phyloP scores from a whole-genome alignment of 2,888 invertebrate genomes.

The Lithophane ornitopus region DNA sequence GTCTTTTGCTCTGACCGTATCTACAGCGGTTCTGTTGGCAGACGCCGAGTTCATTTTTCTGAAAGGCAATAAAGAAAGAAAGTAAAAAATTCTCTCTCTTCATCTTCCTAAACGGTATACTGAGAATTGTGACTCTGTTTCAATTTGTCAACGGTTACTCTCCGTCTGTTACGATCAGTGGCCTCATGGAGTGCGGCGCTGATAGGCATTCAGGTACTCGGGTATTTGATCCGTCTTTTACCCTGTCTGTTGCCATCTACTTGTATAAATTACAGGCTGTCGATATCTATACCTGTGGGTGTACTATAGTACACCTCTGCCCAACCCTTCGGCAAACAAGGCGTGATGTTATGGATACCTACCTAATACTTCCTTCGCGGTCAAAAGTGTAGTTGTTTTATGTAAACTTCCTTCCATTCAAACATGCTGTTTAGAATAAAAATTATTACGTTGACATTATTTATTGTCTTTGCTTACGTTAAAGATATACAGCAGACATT shows the following conservation, averaged over 20 bases:
- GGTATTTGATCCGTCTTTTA: not conserved
- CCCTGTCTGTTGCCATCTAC: not conserved
- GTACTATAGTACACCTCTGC: too few species aligned
- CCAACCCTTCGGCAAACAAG: too few species aligned
- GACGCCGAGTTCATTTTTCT: not conserved
- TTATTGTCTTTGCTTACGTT: not conserved
- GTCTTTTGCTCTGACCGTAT: not conserved
- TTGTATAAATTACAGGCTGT: not conserved
- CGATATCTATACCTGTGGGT: too few species aligned
- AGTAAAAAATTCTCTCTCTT: not conserved
- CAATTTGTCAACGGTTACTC: not conserved
- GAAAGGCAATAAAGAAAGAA: not conserved
- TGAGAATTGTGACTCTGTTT: not conserved
- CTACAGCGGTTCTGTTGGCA: not conserved
- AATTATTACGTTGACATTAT: conserved; percentile 8
- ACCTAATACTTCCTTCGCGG: not conserved
- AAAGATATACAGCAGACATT: not conserved
- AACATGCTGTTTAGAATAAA: conserved; percentile 1
- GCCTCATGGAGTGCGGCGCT: too few species aligned
- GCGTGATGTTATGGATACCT: too few species aligned
- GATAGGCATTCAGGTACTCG: not conserved
- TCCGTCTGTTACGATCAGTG: not conserved
- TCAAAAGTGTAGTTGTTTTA: conserved; percentile 9
- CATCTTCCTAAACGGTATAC: too few species aligned
- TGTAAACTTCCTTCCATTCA: conserved; percentile 11